These are phyloP conservation scores for Platycheirus rosarum DNA, from an alignment of 2,888 invertebrate species.

Conservation along the genomic window DNA sequence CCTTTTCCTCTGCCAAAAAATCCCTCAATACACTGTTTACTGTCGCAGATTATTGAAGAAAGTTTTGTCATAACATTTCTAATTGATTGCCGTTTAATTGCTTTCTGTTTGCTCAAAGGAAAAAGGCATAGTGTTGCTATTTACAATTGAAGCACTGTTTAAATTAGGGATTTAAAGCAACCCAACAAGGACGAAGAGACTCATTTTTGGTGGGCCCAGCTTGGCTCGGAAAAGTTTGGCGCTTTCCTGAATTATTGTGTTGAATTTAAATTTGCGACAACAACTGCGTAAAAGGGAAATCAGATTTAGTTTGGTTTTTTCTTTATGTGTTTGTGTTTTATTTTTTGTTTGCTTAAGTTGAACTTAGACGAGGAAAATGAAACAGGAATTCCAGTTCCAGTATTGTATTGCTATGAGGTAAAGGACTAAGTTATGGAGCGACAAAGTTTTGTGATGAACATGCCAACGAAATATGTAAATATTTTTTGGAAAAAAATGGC, in stretches of 20 bases:
- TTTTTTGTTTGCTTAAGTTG: slow-evolving; percentile 1
- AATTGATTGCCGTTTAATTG: slow-evolving; percentile 74
- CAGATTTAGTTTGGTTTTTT: slow-evolving; percentile 59
- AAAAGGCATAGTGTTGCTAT: slow-evolving; percentile 12
- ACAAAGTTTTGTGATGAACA: slow-evolving; percentile 9
- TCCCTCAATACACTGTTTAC: background rate
- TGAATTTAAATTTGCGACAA: slow-evolving; percentile 65
- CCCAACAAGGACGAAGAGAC: background rate
- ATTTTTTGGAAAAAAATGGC: slow-evolving; percentile 26
- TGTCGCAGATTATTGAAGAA: slow-evolving; percentile 62
- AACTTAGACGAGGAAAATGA: slow-evolving; percentile 19
- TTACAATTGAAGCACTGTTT: slow-evolving; percentile 40
- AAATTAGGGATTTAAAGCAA: slow-evolving; percentile 48
- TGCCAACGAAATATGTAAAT: slow-evolving; percentile 22
- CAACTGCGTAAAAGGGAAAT: slow-evolving; percentile 67
- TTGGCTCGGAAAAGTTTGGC: slow-evolving; percentile 36
- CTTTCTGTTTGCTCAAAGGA: slow-evolving; percentile 63
- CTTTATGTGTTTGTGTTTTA: background rate
- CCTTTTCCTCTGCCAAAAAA: slow-evolving; percentile 10
- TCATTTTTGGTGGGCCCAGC: background rate
- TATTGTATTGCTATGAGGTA: slow-evolving; percentile 4
- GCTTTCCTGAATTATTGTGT: slow-evolving; percentile 44
- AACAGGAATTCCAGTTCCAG: slow-evolving; percentile 33
- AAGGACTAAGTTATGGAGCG: slow-evolving; percentile 34
- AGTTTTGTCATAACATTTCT: slow-evolving; percentile 70